Evolutionary conservation across 2,113 vertebrate species (phyloP), one percentile per base, ranked within the genome.

Genomic region (Hippocampus comes): DNA sequence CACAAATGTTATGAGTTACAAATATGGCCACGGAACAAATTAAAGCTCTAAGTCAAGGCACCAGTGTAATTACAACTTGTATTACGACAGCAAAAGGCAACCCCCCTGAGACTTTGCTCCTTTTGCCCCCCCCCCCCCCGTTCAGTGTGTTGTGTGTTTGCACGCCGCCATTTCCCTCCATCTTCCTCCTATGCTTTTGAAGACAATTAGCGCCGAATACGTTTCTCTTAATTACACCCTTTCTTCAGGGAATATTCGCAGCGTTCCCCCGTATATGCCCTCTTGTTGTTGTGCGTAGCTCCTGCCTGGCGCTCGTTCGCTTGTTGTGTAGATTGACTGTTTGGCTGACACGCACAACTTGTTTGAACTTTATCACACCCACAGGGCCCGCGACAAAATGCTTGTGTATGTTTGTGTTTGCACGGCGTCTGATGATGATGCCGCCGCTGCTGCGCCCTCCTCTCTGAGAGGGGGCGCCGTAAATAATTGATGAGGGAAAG

Each of bases 11-110:
- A 15, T 59, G 56, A 27, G 56, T 59, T 51, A 51, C 48, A 51
- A 51, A 18, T 7, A 4, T 51, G 48, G 48, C 18, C 59, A 17
- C 15, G 2, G 5, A 18, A 34, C 27, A 30, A 34, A 61, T 61
- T 34, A 61, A 61, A 34, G 15, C 27, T 15, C 15, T 20, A 38
- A 61, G 15, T 34, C 27, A 61, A 61, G 27, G 30, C 27, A 61
- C 27, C 27, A 34, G 27, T 98, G 98, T 97, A 98, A 98, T 98
- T 98, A 98, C 95, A 96, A 94, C 94, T 94, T 95, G 94, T 95
- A 96, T 97, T 98, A 95, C 94, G 94, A 94, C 82, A 89, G 95
- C 94, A 95, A 96, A 97, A 94, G 96, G 95, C 95, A 94, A 95
- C 90, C 92, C 96, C 94, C 94, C 72, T 80, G 97, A 96, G 96